These are phyloP conservation scores for Osmerus mordax DNA, from an alignment of 2,113 vertebrate species.

Conservation along the genomic window DNA sequence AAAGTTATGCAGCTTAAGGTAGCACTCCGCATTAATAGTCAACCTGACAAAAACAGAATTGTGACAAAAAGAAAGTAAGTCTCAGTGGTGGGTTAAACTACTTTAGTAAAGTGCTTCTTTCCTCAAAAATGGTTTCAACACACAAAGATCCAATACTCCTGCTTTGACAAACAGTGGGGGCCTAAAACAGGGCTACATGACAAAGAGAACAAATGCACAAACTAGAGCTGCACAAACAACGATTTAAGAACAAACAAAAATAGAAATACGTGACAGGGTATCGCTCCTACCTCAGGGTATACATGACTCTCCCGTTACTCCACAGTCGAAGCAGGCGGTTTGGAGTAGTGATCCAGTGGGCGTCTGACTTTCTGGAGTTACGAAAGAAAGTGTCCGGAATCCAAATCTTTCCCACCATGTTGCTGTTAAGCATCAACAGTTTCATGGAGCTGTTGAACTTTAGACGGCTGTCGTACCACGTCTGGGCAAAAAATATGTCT, in stretches of 20 bases:
- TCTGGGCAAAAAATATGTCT: slow-evolving; percentile 98
- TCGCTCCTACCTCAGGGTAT: slow-evolving; percentile 84
- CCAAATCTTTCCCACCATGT: slow-evolving; percentile 99
- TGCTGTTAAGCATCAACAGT: slow-evolving; percentile 94
- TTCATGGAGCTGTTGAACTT: slow-evolving; percentile 97
- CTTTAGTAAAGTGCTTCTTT: slow-evolving; percentile 16
- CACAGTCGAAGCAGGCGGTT: slow-evolving; percentile 92
- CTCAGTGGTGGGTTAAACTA: slow-evolving; percentile 33
- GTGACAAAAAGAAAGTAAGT: slow-evolving; percentile 52
- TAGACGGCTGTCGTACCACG: slow-evolving; percentile 95
- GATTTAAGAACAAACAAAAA: slow-evolving; percentile 10
- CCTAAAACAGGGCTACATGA: slow-evolving; percentile 35
- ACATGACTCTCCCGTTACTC: slow-evolving; percentile 92
- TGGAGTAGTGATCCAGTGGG: slow-evolving; percentile 98
- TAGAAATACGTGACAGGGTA: background rate
- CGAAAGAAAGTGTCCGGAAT: slow-evolving; percentile 98
- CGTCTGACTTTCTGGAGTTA: slow-evolving; percentile 95
- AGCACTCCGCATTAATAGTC: slow-evolving; percentile 98
- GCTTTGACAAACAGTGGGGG: slow-evolving; percentile 36
- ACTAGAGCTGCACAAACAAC: slow-evolving; percentile 57
- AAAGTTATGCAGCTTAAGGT: slow-evolving; percentile 99
- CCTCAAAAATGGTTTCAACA: slow-evolving; percentile 22
- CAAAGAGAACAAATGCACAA: slow-evolving; percentile 46
- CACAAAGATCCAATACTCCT: slow-evolving; percentile 14
- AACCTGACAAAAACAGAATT: slow-evolving; percentile 81